These are phyloP conservation scores for Druceiella hillmani DNA, from an alignment of 2,888 invertebrate genomes.

Conservation along the genomic window DNA sequence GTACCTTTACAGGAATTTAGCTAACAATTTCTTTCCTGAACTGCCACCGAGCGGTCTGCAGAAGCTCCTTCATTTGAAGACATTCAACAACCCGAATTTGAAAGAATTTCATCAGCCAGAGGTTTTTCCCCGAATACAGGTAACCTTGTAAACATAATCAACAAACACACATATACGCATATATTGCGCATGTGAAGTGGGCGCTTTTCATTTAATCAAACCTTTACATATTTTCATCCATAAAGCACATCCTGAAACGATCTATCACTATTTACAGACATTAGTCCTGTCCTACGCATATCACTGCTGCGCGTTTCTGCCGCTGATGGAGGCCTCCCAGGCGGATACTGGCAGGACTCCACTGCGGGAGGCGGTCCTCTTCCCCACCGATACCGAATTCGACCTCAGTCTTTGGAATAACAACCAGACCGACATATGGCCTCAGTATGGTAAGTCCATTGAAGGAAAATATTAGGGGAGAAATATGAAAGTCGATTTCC, in stretches of 20 bases:
- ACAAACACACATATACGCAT: too few species aligned
- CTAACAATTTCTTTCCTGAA: conserved; percentile 79
- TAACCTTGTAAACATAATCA: too few species aligned
- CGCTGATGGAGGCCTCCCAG: conserved; percentile 60
- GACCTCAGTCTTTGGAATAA: conserved; percentile 76
- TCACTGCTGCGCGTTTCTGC: conserved; percentile 90
- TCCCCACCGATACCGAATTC: conserved; percentile 64
- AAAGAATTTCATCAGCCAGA: conserved; percentile 84
- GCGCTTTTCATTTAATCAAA: too few species aligned
- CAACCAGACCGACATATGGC: conserved; percentile 76
- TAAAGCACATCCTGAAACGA: too few species aligned
- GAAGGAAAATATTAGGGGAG: too few species aligned
- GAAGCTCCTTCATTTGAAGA: conserved; percentile 77
- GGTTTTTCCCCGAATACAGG: conserved; percentile 76
- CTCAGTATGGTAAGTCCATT: conserved; percentile 74
- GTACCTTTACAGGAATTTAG: conserved; percentile 67
- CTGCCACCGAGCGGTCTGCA: conserved; percentile 80
- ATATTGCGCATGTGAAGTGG: too few species aligned
- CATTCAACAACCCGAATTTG: conserved; percentile 86
- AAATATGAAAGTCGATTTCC: too few species aligned
- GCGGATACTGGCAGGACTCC: conserved; percentile 50
- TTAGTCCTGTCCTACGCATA: conserved; percentile 90
- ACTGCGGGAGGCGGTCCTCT: conserved; percentile 60
- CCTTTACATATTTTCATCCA: too few species aligned
- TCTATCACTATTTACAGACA: conserved; percentile 57